phyloP scores from a whole-genome alignment of 2,113 vertebrate species.

The Isichthys henryi region DNA sequence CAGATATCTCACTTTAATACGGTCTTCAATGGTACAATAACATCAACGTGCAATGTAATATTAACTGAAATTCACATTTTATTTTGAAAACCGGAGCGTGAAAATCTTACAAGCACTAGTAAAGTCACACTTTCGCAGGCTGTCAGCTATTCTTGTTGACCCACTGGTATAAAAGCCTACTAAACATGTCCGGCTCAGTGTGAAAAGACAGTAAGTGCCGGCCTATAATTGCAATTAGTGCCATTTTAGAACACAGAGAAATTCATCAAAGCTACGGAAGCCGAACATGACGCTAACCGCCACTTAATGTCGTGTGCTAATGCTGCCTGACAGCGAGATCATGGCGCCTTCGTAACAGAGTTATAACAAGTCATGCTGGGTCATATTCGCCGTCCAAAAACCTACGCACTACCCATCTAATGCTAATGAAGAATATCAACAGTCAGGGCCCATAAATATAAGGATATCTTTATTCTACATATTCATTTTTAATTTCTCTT shows the following conservation, averaged over 20 bases:
- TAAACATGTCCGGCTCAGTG: neutral
- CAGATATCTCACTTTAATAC: neutral
- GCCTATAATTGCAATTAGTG: neutral
- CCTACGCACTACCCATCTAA: neutral
- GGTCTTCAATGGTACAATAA: neutral
- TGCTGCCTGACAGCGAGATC: neutral
- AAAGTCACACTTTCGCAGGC: neutral
- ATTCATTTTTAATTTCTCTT: neutral
- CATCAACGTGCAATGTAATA: neutral
- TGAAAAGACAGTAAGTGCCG: neutral
- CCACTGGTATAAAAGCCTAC: neutral
- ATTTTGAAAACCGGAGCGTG: neutral
- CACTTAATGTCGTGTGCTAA: neutral
- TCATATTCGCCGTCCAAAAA: neutral
- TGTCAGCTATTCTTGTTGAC: slow-evolving; percentile 1
- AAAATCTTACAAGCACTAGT: neutral
- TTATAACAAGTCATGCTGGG: slow-evolving; percentile 2
- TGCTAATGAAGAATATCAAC: neutral
- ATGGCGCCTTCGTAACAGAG: neutral
- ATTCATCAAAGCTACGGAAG: neutral
- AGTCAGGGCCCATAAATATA: neutral
- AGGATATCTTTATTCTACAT: neutral
- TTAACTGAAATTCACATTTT: neutral
- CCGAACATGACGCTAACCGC: neutral
- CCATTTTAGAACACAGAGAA: neutral